phyloP scores from a whole-genome alignment of 2,888 invertebrate genomes.

The Drosophila dives region DNA sequence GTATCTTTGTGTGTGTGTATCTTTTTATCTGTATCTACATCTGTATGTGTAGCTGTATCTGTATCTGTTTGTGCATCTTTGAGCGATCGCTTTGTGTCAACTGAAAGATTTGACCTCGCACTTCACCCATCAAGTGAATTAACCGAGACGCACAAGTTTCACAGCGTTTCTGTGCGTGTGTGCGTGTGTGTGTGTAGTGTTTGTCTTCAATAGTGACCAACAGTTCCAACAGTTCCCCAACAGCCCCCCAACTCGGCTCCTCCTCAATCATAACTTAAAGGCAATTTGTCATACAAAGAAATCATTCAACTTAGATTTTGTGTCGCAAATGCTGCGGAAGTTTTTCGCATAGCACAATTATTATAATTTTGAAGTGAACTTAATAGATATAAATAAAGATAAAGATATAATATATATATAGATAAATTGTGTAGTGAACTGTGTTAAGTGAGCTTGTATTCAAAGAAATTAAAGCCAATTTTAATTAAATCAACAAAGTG shows the following conservation, averaged over 20 bases:
- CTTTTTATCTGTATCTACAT: slow-evolving; percentile 12
- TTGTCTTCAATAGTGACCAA: slow-evolving; percentile 3
- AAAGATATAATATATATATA: neutral
- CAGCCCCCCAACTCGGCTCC: neutral
- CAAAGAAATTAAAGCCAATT: neutral
- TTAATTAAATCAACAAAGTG: neutral
- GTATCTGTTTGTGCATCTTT: slow-evolving; percentile 34
- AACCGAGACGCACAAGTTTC: slow-evolving; percentile 39
- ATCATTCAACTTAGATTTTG: slow-evolving; percentile 60
- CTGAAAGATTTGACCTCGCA: slow-evolving; percentile 81
- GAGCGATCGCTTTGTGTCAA: slow-evolving; percentile 68
- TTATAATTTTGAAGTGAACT: slow-evolving; percentile 9
- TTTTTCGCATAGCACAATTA: slow-evolving; percentile 32
- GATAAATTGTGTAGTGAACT: neutral
- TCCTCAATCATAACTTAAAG: neutral
- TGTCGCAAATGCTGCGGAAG: slow-evolving; percentile 50
- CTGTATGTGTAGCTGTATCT: neutral
- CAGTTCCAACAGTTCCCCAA: neutral
- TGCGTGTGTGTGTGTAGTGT: neutral
- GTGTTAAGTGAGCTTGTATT: neutral
- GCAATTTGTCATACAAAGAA: slow-evolving; percentile 78
- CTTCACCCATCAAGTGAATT: slow-evolving; percentile 82
- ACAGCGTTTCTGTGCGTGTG: slow-evolving; percentile 16
- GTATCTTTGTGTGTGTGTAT: slow-evolving; percentile 10
- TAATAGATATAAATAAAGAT: slow-evolving; percentile 6